Base-by-base conservation (phyloP, 2,888 invertebrate species). In the Drosophila tanythrix region DNA sequence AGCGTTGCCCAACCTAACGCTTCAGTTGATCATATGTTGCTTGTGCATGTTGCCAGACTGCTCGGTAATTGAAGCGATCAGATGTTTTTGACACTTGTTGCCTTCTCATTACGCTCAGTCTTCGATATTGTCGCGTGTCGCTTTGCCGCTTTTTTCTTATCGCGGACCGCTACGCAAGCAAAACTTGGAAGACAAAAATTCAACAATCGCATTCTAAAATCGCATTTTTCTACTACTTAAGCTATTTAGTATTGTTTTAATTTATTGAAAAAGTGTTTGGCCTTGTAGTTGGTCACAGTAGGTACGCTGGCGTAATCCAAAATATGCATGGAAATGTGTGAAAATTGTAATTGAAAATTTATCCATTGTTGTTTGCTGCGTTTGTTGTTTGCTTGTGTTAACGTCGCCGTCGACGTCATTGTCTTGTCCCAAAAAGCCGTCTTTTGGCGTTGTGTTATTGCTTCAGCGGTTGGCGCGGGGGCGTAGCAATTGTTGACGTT, bases 11-110 rank as follows among this genome's bases (percentile, higher is more conserved):
- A 38, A 68, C 21, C 55, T 1, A 61, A 27, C 18, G n/a, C 27
- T 56, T 11, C 7, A 11, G n/a, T 7, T 51, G 48, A 74, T 57
- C 74, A 74, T 50, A 43, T 77, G 77, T 52, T 60, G 3, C 1
- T 15, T 21, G 6, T 29, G 1, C 48, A 53, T 57, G 33, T 36
- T 72, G 70, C 79, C 74, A 74, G 68, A 79, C 38, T 10, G 38
- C 15, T 33, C 2, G 18, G 31, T 59, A 65, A 53, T 63, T 55
- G 29, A 38, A 27, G 57, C 61, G 81, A 83, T 83, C 90, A 90
- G 74, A 82, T 90, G 90, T 74, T 88, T 88, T 72, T 81, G 81
- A 79, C 88, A 85, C 78, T 87, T 83, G 85, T 82, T 87, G 87
- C 68, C 56, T 53, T 72, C 51, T 68, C 64, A 61, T 61, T 56